Evolutionary conservation across 35 echinoderm and acorn worm species (phyloP).

Genomic region (Diadema setosum): DNA sequence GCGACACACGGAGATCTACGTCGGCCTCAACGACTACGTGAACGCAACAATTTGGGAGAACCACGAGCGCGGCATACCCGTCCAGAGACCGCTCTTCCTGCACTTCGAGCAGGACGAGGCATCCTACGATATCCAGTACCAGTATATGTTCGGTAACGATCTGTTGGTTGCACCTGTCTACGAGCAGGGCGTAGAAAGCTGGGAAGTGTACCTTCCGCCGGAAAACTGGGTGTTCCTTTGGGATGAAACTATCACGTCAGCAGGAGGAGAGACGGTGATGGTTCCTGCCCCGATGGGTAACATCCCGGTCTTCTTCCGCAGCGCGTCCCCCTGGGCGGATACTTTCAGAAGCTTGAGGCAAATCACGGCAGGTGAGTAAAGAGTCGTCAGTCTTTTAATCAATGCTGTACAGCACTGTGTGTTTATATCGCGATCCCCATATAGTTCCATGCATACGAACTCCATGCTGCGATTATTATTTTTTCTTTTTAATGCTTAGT

Average conservation of each 20-base stretch:
- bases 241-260: conserved; percentile 33
- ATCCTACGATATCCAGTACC: conserved; percentile 69
- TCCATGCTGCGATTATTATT: too few relatives aligned
- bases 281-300: conserved; percentile 52
- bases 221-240: conserved; percentile 76
- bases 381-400: too few relatives aligned
- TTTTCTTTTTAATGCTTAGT: too few relatives aligned
- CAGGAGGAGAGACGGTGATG: conserved; percentile 26
- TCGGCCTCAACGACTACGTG: conserved; percentile 62
- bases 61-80: conserved; percentile 67
- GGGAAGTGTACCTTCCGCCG: conserved; percentile 76
- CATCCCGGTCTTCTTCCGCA: conserved; percentile 70
- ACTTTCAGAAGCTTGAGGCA: not conserved
- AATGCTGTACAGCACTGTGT: too few relatives aligned
- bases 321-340: conserved; percentile 15
- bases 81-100: conserved; percentile 87
- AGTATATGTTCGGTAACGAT: conserved; percentile 87
- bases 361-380: not conserved
- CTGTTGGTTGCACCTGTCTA: conserved; percentile 89
- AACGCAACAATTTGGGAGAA: conserved; percentile 54
- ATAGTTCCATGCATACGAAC: too few relatives aligned
- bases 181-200: conserved; percentile 27
- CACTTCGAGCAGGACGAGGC: conserved; percentile 74
- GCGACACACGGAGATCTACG: conserved; percentile 62
- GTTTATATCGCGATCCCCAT: too few relatives aligned